These are phyloP conservation scores for Charina bottae DNA, from an alignment of 2,113 vertebrate genomes.

Conservation along the genomic window DNA sequence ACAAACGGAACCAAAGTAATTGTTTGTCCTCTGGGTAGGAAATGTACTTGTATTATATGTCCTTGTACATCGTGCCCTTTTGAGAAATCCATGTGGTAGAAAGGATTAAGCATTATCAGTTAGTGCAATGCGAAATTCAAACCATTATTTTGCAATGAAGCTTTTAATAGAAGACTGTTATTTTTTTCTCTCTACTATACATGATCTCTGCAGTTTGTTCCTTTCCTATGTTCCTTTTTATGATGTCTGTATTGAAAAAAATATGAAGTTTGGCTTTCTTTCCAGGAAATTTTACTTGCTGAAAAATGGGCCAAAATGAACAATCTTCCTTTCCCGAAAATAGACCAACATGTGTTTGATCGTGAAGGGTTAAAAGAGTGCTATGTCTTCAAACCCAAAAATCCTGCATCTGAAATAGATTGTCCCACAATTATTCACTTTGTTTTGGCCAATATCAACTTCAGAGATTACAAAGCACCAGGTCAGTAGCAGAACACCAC, in stretches of 20 bases:
- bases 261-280: constrained; percentile 32
- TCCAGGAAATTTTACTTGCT: constrained; percentile 92
- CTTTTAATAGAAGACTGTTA: neutral
- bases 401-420: constrained; percentile 85
- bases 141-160: neutral
- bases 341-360: constrained; percentile 96
- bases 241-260: neutral
- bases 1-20: neutral
- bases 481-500: constrained; percentile 70
- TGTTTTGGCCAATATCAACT: constrained; percentile 95
- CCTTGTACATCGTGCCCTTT: neutral
- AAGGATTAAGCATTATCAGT: neutral
- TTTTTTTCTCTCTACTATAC: neutral
- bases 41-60: neutral
- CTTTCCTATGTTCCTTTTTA: neutral
- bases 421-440: constrained; percentile 97
- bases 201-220: neutral
- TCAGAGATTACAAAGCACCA: constrained; percentile 91
- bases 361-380: constrained; percentile 96
- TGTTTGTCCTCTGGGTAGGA: neutral
- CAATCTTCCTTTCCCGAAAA: constrained; percentile 96
- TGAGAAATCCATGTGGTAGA: neutral
- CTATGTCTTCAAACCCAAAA: constrained; percentile 94
- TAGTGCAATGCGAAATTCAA: neutral
- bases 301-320: constrained; percentile 99